A percentile compares a stretch with the other conserved stretches of the same genome.
phyloP scores from a whole-genome alignment of 2,113 vertebrate genomes.

The Perca schrenkii region DNA sequence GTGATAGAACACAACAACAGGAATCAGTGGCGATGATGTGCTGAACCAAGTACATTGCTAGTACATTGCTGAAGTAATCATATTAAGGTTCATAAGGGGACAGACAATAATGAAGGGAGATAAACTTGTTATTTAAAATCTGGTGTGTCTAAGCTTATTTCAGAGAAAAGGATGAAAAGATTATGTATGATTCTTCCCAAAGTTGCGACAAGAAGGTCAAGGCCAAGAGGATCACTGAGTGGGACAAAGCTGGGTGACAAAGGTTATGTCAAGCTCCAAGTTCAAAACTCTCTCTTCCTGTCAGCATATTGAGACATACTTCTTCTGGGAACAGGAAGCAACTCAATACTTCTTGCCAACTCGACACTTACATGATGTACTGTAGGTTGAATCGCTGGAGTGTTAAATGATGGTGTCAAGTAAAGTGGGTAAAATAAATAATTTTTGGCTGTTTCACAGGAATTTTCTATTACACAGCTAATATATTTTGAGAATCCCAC shows the following conservation, averaged over 20 bases:
- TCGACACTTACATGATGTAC: constrained; percentile 25
- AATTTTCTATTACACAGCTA: constrained; percentile 2
- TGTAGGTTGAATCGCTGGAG: constrained; percentile 14
- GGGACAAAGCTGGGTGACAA: constrained; percentile 28
- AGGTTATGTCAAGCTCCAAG: constrained; percentile 61
- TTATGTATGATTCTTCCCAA: constrained; percentile 29
- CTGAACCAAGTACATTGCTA: constrained; percentile 19
- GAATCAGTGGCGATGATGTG: constrained; percentile 26
- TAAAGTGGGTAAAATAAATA: constrained; percentile 2
- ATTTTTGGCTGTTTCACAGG: constrained; percentile 1
- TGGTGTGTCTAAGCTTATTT: constrained; percentile 17
- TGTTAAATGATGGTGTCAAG: constrained; percentile 26
- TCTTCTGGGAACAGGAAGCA: constrained; percentile 73
- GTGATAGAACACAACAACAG: constrained; percentile 39
- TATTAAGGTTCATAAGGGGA: constrained; percentile 33
- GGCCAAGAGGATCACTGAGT: constrained; percentile 33
- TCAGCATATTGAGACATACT: constrained; percentile 49
- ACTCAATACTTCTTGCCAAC: constrained; percentile 49
- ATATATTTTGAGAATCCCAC: not conserved
- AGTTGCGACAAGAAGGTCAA: constrained; percentile 29
- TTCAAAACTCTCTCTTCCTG: constrained; percentile 66
- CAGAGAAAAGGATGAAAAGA: constrained; percentile 22
- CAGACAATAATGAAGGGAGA: constrained; percentile 14
- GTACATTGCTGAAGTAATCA: constrained; percentile 25
- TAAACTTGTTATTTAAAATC: constrained; percentile 40